These are phyloP conservation scores for Hyla sarda DNA, from an alignment of 2,113 vertebrate species.

Conservation along the genomic window DNA sequence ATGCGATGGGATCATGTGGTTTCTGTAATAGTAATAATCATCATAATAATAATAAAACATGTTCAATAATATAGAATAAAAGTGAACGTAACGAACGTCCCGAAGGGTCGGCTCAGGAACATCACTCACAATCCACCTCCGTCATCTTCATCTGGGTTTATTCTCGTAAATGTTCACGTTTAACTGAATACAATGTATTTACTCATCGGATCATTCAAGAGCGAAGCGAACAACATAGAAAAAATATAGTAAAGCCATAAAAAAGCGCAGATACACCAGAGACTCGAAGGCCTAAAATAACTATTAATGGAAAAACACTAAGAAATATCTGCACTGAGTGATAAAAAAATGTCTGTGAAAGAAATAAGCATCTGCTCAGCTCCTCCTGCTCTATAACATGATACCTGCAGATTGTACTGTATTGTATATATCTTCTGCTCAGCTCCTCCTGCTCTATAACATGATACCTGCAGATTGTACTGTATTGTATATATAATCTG, in stretches of 20 bases:
- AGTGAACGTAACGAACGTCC: too few relatives aligned
- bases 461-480: too few relatives aligned
- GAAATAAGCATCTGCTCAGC: too few relatives aligned
- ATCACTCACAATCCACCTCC: not conserved
- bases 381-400: too few relatives aligned
- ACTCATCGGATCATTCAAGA: not conserved
- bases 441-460: too few relatives aligned
- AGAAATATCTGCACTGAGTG: not conserved
- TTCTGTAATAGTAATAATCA: not conserved
- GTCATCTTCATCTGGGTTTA: not conserved
- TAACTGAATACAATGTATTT: slow-evolving; percentile 1
- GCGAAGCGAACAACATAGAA: not conserved
- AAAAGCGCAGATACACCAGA: not conserved
- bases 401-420: too few relatives aligned
- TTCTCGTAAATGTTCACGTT: not conserved
- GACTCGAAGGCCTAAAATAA: not conserved
- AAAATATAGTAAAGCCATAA: not conserved
- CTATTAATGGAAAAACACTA: not conserved
- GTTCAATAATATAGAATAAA: not conserved
- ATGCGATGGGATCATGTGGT: not conserved
- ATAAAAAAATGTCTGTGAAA: too few relatives aligned
- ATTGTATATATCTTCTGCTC: too few relatives aligned
- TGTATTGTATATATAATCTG: too few relatives aligned
- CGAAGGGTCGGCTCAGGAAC: too few relatives aligned
- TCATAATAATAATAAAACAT: not conserved